Percentiles rank a stretch among this genome's conserved stretches.
Conservation (phyloP, 2,888 invertebrate species). For the Drosophila neoperkinsi region DNA sequence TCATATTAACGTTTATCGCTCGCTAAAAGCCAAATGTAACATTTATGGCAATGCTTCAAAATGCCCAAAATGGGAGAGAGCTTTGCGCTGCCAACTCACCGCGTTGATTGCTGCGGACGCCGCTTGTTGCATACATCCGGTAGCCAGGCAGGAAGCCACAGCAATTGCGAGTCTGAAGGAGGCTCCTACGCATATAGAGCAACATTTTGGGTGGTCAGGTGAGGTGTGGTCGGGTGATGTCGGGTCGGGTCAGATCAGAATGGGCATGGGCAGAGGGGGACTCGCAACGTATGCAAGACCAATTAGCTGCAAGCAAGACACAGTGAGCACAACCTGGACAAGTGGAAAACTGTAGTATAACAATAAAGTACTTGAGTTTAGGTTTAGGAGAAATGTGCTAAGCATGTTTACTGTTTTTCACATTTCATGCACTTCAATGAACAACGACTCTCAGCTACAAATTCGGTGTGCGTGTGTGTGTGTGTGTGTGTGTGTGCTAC, state of each 20-base stretch:
- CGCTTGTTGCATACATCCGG: slow-evolving; percentile 68
- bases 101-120: slow-evolving; percentile 74
- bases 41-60: slow-evolving; percentile 73
- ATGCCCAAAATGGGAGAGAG: slow-evolving; percentile 38
- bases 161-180: neutral
- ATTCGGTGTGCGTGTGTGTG: slow-evolving; percentile 19
- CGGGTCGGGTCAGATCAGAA: slow-evolving; percentile 10
- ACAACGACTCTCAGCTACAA: slow-evolving; percentile 33
- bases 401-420: slow-evolving; percentile 80
- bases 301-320: slow-evolving; percentile 56
- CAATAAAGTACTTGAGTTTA: slow-evolving; percentile 62
- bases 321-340: slow-evolving; percentile 3
- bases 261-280: slow-evolving; percentile 24
- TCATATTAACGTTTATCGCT: slow-evolving; percentile 12
- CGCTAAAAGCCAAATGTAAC: slow-evolving; percentile 73
- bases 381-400: slow-evolving; percentile 29
- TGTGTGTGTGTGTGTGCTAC: slow-evolving; percentile 22
- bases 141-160: slow-evolving; percentile 46
- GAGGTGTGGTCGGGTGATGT: neutral
- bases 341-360: slow-evolving; percentile 20
- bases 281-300: slow-evolving; percentile 60
- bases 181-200: slow-evolving; percentile 11
- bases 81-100: slow-evolving; percentile 32
- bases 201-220: slow-evolving; percentile 28
- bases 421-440: slow-evolving; percentile 73